Conservation (phyloP, 2,888 invertebrate species). For the Vannuccia rotundouncinata region DNA sequence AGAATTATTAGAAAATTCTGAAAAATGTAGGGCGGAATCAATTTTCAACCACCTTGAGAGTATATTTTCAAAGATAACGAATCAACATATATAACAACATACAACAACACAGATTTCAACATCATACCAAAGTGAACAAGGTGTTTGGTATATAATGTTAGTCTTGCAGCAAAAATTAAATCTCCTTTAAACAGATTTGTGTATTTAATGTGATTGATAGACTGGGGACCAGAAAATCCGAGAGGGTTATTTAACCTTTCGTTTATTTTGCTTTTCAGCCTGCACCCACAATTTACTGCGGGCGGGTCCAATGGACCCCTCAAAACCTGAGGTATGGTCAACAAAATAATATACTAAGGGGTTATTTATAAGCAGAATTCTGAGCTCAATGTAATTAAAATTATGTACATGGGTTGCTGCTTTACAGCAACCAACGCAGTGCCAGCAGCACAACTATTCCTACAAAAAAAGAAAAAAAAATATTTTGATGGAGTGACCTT, state of each 20-base stretch:
- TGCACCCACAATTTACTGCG: neutral
- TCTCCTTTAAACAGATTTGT: no score
- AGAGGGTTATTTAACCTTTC: neutral
- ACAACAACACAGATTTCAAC: no score
- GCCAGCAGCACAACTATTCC: neutral
- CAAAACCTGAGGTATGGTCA: conserved; percentile 24
- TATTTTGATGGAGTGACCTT: neutral
- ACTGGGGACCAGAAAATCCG: no score
- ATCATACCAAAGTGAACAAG: no score
- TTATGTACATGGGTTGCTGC: conserved; percentile 23
- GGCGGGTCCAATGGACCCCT: neutral
- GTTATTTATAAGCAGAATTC: conserved; percentile 1
- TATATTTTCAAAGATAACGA: no score
- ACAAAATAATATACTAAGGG: conserved; percentile 10
- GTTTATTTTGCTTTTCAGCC: neutral
- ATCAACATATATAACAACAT: no score
- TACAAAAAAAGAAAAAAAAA: neutral
- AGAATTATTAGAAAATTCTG: no score
- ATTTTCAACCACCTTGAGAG: no score
- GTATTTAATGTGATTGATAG: no score
- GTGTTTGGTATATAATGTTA: no score
- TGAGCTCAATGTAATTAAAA: conserved; percentile 20
- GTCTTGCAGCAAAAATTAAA: no score
- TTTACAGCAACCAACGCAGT: neutral
- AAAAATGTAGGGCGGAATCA: no score